These are phyloP conservation scores for Melozone crissalis DNA, from an alignment of 2,113 vertebrate species.

Conservation along the genomic window DNA sequence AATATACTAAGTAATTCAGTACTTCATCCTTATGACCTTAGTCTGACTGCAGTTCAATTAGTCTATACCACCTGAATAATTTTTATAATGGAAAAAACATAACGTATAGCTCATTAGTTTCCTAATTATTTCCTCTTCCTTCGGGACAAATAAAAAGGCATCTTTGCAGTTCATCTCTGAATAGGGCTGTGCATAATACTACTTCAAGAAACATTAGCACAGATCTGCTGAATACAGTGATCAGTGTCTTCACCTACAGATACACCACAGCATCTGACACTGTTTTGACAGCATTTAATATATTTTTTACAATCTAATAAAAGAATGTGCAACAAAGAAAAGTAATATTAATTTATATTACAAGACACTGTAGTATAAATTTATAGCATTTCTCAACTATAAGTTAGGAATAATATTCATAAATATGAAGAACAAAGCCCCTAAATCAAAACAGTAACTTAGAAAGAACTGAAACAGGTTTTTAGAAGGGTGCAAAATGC, in stretches of 20 bases:
- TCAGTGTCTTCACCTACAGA: neutral
- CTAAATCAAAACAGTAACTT: slow-evolving; percentile 5
- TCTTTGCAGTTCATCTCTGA: neutral
- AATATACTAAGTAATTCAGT: neutral
- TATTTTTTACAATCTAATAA: neutral
- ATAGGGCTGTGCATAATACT: neutral
- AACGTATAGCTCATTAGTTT: neutral
- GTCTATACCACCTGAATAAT: neutral
- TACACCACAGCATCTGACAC: neutral
- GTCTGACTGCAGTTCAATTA: neutral
- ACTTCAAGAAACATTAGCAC: neutral
- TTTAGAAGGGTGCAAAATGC: neutral
- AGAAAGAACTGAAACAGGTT: neutral
- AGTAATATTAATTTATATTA: neutral
- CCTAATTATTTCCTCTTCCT: slow-evolving; percentile 8
- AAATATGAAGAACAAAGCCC: neutral
- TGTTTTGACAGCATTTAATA: neutral
- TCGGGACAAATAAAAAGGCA: neutral
- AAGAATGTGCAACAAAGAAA: neutral
- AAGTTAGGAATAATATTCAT: neutral
- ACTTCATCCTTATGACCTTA: neutral
- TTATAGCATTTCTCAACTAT: neutral
- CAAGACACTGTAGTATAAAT: neutral
- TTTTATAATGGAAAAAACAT: neutral
- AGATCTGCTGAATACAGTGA: neutral